Evolutionary conservation across 2,888 invertebrate genomes (phyloP).

Genomic region (Epirrita christyi): DNA sequence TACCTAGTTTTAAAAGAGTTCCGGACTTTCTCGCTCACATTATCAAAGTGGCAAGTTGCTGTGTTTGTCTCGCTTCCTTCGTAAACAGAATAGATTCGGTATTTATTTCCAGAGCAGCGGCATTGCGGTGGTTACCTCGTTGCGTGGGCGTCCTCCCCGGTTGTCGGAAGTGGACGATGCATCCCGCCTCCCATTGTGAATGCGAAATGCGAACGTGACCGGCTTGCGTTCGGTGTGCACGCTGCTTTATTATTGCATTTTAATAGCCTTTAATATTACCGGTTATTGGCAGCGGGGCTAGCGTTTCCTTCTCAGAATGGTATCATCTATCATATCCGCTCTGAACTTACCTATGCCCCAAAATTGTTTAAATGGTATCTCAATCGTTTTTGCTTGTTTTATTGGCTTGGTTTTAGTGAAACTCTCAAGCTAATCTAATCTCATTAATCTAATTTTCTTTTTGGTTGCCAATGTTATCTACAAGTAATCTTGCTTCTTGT

Average conservation of each 20-base stretch:
- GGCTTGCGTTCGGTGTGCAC: constrained; percentile 44
- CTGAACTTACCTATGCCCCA: constrained; percentile 16
- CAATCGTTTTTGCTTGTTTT: constrained; percentile 15
- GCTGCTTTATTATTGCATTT: constrained; percentile 51
- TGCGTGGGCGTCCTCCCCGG: constrained; percentile 45
- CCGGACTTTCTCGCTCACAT: constrained; percentile 1
- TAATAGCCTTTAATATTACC: constrained; percentile 40
- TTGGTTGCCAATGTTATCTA: constrained; percentile 1
- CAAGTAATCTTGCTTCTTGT: constrained; percentile 1
- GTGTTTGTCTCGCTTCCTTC: constrained; percentile 13
- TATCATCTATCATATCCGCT: constrained; percentile 25
- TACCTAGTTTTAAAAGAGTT: not conserved
- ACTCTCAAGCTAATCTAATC: too few relatives aligned
- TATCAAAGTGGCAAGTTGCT: constrained; percentile 7
- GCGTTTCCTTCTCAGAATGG: constrained; percentile 22
- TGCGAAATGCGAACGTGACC: constrained; percentile 65
- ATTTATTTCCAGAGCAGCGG: constrained; percentile 28
- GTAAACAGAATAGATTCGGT: constrained; percentile 28
- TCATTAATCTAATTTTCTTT: too few relatives aligned
- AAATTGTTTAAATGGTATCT: constrained; percentile 16
- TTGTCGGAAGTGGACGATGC: constrained; percentile 61
- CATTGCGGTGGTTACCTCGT: constrained; percentile 30
- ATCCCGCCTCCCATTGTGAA: constrained; percentile 59
- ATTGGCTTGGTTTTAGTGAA: not conserved
- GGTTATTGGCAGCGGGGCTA: constrained; percentile 27